Conservation (phyloP, 2,797 vertebrate species). For the Acanthiza pusilla region DNA sequence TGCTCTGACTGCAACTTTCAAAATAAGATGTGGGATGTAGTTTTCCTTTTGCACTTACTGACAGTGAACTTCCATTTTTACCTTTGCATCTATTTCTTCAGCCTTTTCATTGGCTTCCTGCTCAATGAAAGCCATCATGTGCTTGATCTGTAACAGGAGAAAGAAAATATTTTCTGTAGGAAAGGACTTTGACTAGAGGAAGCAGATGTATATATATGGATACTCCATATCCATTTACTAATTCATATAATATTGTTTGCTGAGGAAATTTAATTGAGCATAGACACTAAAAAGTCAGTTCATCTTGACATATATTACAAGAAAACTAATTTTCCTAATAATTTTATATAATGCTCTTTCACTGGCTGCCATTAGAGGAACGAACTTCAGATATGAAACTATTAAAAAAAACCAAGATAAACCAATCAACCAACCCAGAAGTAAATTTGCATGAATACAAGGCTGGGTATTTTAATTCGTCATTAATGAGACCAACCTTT, state of each 20-base stretch:
- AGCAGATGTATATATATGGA: background rate
- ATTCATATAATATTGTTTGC: background rate
- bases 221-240: background rate
- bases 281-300: background rate
- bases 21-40: background rate
- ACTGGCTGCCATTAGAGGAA: background rate
- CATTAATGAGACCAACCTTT: background rate
- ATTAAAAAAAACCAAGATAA: background rate
- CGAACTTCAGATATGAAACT: background rate
- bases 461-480: background rate
- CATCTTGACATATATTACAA: background rate
- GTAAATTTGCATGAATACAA: background rate
- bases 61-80: conserved; percentile 59
- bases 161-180: background rate
- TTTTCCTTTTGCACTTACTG: background rate
- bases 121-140: conserved; percentile 99
- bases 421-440: background rate
- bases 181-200: background rate
- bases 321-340: background rate
- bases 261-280: background rate
- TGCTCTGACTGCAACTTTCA: background rate
- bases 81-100: conserved; percentile 98
- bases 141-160: conserved; percentile 86
- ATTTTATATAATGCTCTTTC: background rate
- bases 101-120: conserved; percentile 99